phyloP scores from a whole-genome alignment of 2,888 invertebrate genomes.

The Xestia rhomboidea region DNA sequence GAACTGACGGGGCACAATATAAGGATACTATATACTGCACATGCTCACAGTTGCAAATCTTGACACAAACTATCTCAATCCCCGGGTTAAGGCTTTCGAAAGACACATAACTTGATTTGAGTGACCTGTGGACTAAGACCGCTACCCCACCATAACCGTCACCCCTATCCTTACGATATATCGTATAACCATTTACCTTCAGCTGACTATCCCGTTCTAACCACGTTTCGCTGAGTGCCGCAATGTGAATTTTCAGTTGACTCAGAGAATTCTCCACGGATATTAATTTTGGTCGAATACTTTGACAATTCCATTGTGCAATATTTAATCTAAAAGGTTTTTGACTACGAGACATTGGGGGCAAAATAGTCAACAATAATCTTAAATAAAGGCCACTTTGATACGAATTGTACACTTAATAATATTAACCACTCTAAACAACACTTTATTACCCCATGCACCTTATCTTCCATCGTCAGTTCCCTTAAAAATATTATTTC shows the following conservation, averaged over 20 bases:
- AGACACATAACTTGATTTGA: conserved; percentile 17
- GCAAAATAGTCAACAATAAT: conserved; percentile 49
- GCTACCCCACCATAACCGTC: conserved; percentile 66
- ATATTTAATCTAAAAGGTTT: no score
- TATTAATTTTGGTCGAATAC: no score
- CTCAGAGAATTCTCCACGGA: conserved; percentile 41
- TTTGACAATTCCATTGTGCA: no score
- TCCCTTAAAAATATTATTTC: no score
- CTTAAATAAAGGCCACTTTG: conserved; percentile 1
- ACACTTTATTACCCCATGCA: not conserved
- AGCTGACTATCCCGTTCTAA: conserved; percentile 46
- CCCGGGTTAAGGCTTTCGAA: conserved; percentile 18
- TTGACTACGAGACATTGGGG: no score
- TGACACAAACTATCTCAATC: conserved; percentile 57
- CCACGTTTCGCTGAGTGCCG: conserved; percentile 65
- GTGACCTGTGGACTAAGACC: conserved; percentile 61
- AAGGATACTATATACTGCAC: conserved; percentile 58
- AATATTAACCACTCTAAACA: not conserved
- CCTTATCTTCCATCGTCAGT: no score
- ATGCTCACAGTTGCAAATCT: conserved; percentile 56
- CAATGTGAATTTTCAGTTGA: conserved; percentile 64
- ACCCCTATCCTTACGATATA: conserved; percentile 54
- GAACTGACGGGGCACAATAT: conserved; percentile 56
- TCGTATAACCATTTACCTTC: conserved; percentile 55
- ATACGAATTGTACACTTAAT: not conserved